phyloP scores from a whole-genome alignment of 2,113 vertebrate species.

The Microtus ochrogaster region DNA sequence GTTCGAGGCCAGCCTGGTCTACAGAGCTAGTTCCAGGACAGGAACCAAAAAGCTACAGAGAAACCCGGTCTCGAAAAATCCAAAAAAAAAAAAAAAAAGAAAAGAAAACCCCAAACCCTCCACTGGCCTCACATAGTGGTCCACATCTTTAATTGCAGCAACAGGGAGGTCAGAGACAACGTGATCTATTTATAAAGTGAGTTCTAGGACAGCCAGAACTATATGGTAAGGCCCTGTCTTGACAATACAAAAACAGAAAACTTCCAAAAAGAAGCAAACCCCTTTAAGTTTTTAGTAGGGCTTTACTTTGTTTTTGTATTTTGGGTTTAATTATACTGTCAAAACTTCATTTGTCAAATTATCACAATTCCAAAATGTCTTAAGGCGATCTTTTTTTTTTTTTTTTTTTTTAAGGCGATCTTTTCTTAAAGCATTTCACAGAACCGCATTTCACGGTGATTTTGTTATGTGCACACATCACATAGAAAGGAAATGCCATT shows the following conservation, averaged over 20 bases:
- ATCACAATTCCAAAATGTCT: not conserved
- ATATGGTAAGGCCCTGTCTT: not conserved
- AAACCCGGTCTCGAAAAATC: too few species aligned
- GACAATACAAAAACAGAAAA: not conserved
- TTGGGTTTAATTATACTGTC: too few species aligned
- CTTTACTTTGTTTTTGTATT: not conserved
- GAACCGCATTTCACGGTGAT: not conserved
- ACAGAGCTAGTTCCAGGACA: too few species aligned
- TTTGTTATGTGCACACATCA: not conserved
- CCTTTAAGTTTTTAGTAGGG: fast-evolving
- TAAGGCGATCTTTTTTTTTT: too few species aligned
- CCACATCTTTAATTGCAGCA: not conserved
- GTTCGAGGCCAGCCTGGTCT: too few species aligned
- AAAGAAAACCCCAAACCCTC: not conserved
- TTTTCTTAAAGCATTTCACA: not conserved
- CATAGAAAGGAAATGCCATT: fast-evolving
- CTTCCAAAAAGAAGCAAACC: not conserved
- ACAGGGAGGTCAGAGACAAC: not conserved
- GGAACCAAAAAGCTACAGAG: too few species aligned
- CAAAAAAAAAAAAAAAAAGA: too few species aligned
- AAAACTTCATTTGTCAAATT: not conserved
- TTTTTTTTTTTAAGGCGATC: too few species aligned
- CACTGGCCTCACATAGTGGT: not conserved
- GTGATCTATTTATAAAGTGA: not conserved
- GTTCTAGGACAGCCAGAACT: not conserved